A percentile compares a stretch with the other conserved stretches of the same genome.
phyloP scores from a whole-genome alignment of 2,797 vertebrate genomes.

The Champsocephalus gunnari region DNA sequence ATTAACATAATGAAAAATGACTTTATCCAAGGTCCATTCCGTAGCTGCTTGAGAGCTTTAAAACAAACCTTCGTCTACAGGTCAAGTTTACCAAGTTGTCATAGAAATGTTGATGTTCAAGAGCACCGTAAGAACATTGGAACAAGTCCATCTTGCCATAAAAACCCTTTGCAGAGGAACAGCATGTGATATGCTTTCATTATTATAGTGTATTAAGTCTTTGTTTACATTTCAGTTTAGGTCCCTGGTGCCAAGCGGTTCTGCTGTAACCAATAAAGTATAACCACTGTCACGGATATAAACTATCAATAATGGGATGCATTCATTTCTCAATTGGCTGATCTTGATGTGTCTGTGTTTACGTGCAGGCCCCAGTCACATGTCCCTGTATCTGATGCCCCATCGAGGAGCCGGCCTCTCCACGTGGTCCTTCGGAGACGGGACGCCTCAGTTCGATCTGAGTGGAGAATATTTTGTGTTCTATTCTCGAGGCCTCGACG shows the following conservation, averaged over 20 bases:
- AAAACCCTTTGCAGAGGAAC: background rate
- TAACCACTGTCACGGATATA: background rate
- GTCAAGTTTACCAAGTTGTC: background rate
- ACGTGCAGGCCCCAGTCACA: constrained; percentile 92
- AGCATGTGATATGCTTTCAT: background rate
- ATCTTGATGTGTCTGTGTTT: background rate
- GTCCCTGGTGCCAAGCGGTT: background rate
- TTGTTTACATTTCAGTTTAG: background rate
- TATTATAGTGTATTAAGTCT: background rate
- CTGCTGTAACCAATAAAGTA: background rate
- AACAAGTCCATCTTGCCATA: too few relatives aligned
- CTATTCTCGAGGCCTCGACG: constrained; percentile 92
- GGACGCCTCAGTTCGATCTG: constrained; percentile 85
- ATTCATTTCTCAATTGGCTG: background rate
- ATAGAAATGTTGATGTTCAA: constrained; percentile 3
- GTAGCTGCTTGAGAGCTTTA: constrained; percentile 3
- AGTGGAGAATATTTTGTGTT: constrained; percentile 95
- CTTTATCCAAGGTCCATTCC: background rate
- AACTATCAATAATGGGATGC: background rate
- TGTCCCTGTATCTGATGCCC: constrained; percentile 92
- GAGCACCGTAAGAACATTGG: background rate
- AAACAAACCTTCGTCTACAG: background rate
- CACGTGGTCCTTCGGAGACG: constrained; percentile 93
- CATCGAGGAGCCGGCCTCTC: constrained; percentile 84
- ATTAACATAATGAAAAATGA: background rate